phyloP scores from a whole-genome alignment of 1,140 invertebrate species.

The Apis mellifera region DNA sequence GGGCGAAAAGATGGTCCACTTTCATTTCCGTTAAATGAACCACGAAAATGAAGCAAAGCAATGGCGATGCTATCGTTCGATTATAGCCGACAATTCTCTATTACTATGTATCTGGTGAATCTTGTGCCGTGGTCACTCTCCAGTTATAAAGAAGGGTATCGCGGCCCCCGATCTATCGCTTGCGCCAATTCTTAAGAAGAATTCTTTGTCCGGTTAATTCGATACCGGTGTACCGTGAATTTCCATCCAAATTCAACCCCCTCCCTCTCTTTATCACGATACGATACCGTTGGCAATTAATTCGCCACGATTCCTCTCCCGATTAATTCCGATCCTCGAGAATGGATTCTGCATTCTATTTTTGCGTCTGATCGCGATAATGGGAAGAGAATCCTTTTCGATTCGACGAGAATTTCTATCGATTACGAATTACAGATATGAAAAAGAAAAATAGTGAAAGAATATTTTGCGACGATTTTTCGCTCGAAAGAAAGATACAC shows the following conservation, averaged over 20 bases:
- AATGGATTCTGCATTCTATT: no score
- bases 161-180: constrained; percentile 65
- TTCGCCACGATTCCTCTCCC: not conserved
- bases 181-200: constrained; percentile 61
- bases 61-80: constrained; percentile 72
- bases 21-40: constrained; percentile 69
- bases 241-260: constrained; percentile 39
- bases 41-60: constrained; percentile 65
- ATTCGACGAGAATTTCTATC: not conserved
- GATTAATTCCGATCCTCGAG: no score
- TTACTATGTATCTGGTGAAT: constrained; percentile 77
- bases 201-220: constrained; percentile 52
- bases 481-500: constrained; percentile 44
- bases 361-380: no score
- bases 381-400: no score
- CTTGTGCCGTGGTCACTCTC: constrained; percentile 66
- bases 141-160: constrained; percentile 71
- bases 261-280: not conserved
- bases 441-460: not conserved
- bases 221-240: constrained; percentile 44
- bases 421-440: not conserved
- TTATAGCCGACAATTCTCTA: constrained; percentile 77
- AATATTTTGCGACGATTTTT: constrained; percentile 28
- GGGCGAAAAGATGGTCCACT: not conserved
- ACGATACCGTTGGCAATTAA: constrained; percentile 27